Base-by-base conservation (phyloP, 1,140 invertebrate genomes). In the Bombus affinis region DNA sequence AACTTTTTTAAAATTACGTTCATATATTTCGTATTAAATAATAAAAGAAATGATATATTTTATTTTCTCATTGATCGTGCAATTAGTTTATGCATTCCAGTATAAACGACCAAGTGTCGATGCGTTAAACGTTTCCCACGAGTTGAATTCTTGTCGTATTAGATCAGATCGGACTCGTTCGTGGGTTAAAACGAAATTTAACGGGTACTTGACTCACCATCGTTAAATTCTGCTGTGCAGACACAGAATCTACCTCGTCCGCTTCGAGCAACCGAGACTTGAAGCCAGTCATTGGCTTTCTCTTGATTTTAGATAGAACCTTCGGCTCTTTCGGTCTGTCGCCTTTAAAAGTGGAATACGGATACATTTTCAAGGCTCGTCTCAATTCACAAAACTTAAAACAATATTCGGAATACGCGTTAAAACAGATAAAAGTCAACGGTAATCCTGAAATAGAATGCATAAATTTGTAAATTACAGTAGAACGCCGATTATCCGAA, bases 181-280 rank as follows among this genome's bases (percentile, higher is more conserved):
- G 32, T n/a, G 65, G 44, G 73, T 88, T 81, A 85, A 66, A 82
- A 83, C 53, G 70, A 88, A 74, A 91, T 82, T 91, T 86, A 90
- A 91, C 73, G 66, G 53, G 68, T 35, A 84, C 66, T 79, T 73
- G 66, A 79, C 73, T 42, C n/a, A 59, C 65, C 62, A 44, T 71
- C 59, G 47, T 47, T 28, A 53, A 59, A 70, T 39, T 39, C 37
- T 22, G 68, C 39, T 44, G 65, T 62, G 44, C 44, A 25, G 32
- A 10, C n/a, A 8, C 65, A 65, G 44, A 10, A 35, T 59, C 44
- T 37, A 65, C 13, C 53, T 57, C 44, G 70, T 57, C 77, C 47
- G 57, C 82, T 89, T 39, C 76, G 62, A 65, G 10, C 62, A 53
- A 71, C 74, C 35, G 70, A 15, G 68, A 62, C 47, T 77, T 84